Percentiles rank a stretch among this genome's conserved stretches.
These are phyloP conservation scores for Holothuria scabra DNA, from an alignment of 53 echinoderm and acorn worm genomes.

Conservation along the genomic window DNA sequence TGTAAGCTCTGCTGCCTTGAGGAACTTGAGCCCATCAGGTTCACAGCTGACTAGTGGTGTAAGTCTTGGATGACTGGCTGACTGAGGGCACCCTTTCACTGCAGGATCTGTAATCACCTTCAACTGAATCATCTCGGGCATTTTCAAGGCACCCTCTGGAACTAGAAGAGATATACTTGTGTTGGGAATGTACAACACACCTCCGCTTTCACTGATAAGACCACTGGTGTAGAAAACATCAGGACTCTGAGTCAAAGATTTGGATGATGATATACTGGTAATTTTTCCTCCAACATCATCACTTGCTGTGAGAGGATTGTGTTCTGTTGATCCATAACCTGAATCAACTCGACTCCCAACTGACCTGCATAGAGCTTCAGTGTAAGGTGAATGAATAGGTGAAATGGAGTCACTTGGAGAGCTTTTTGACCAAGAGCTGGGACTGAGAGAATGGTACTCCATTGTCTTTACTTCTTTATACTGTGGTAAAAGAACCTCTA, in stretches of 20 bases:
- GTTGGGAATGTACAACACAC: conserved; percentile 17
- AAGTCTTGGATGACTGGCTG: conserved; percentile 22
- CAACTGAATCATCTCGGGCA: not conserved
- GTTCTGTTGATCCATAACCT: conserved; percentile 23
- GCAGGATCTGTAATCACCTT: not conserved
- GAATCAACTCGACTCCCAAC: conserved; percentile 10
- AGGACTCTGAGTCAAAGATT: not conserved
- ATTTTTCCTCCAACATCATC: not conserved
- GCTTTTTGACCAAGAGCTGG: no score
- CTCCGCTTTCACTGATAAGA: conserved; percentile 6
- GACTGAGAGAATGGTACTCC: no score
- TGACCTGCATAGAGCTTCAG: no score
- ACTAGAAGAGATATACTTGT: conserved; percentile 14
- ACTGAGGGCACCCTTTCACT: not conserved
- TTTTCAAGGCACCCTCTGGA: conserved; percentile 11
- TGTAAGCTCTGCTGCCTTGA: conserved; percentile 13
- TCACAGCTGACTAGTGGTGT: conserved; percentile 34
- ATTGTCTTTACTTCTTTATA: no score
- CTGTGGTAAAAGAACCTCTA: no score
- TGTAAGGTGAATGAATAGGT: no score
- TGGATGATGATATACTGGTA: no score
- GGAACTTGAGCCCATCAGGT: conserved; percentile 32
- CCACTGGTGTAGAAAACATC: not conserved
- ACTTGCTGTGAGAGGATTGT: not conserved
- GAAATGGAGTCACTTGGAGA: no score